A percentile compares a stretch with the other conserved stretches of the same genome.
These are phyloP conservation scores for Callyntrura sp. DNA, from an alignment of 2,888 invertebrate species.

Conservation along the genomic window DNA sequence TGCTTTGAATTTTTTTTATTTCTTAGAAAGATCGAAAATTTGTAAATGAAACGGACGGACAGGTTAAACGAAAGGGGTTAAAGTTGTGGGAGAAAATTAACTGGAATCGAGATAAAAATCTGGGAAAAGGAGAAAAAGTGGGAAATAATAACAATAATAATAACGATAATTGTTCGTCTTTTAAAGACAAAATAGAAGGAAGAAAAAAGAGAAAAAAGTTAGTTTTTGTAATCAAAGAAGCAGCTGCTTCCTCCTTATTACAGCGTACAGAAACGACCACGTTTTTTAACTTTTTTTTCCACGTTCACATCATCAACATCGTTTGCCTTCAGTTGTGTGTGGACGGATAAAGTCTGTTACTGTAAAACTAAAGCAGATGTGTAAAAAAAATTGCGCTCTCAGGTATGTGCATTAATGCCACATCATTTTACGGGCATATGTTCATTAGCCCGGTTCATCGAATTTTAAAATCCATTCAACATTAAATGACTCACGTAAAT, in stretches of 20 bases:
- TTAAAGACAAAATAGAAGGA: constrained; percentile 21
- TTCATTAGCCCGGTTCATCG: constrained; percentile 4
- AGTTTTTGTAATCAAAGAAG: constrained; percentile 17
- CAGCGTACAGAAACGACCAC: background rate
- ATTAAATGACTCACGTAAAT: background rate
- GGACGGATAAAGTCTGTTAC: too few relatives aligned
- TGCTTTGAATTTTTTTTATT: constrained; percentile 51
- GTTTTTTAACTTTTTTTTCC: background rate
- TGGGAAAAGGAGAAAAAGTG: constrained; percentile 55
- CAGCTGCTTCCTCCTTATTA: constrained; percentile 50
- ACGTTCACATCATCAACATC: constrained; percentile 7
- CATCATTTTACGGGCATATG: background rate
- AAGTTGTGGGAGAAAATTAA: constrained; percentile 62
- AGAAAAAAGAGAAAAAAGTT: background rate
- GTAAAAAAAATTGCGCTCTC: background rate
- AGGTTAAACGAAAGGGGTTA: constrained; percentile 22
- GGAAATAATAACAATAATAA: background rate
- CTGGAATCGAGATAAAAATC: constrained; percentile 76
- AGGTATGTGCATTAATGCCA: background rate
- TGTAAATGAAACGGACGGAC: background rate
- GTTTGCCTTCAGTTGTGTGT: background rate
- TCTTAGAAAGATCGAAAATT: constrained; percentile 17
- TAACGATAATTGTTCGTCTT: too few relatives aligned
- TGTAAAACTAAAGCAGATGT: constrained; percentile 20
- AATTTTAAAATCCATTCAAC: background rate